Evolutionary conservation across 2,888 invertebrate genomes (phyloP).

Genomic region (Campoplex nolae): DNA sequence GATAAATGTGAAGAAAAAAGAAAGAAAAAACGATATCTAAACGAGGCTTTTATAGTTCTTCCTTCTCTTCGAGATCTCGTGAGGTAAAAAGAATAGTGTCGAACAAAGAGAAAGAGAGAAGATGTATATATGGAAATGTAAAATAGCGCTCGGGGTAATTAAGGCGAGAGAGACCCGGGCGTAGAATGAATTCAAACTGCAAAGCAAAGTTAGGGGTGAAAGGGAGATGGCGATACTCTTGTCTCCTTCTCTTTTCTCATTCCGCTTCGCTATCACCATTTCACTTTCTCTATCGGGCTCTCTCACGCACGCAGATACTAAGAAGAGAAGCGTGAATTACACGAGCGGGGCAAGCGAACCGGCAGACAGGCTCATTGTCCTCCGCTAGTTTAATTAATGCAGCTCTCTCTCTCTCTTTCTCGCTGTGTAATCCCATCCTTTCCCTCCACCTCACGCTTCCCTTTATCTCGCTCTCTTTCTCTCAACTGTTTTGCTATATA

Average conservation of each 20-base stretch:
- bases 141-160: constrained; percentile 71
- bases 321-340: constrained; percentile 69
- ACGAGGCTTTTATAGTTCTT: constrained; percentile 20
- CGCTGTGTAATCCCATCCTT: constrained; percentile 79
- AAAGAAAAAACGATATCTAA: constrained; percentile 6
- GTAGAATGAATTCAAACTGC: constrained; percentile 76
- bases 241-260: constrained; percentile 40
- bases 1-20: constrained; percentile 25
- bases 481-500: constrained; percentile 70
- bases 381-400: constrained; percentile 84
- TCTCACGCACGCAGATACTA: constrained; percentile 17
- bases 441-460: constrained; percentile 67
- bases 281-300: constrained; percentile 29
- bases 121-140: constrained; percentile 54
- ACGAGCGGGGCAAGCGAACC: constrained; percentile 69
- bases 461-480: constrained; percentile 53
- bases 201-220: constrained; percentile 77
- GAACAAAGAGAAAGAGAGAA: constrained; percentile 46
- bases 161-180: constrained; percentile 69
- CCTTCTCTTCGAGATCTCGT: constrained; percentile 7
- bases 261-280: constrained; percentile 34
- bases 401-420: constrained; percentile 72
- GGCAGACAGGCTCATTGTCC: constrained; percentile 83
- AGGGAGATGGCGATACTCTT: constrained; percentile 45
- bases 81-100: constrained; percentile 51